phyloP scores from a whole-genome alignment of 2,113 vertebrate genomes.

The Colinus virginianus region DNA sequence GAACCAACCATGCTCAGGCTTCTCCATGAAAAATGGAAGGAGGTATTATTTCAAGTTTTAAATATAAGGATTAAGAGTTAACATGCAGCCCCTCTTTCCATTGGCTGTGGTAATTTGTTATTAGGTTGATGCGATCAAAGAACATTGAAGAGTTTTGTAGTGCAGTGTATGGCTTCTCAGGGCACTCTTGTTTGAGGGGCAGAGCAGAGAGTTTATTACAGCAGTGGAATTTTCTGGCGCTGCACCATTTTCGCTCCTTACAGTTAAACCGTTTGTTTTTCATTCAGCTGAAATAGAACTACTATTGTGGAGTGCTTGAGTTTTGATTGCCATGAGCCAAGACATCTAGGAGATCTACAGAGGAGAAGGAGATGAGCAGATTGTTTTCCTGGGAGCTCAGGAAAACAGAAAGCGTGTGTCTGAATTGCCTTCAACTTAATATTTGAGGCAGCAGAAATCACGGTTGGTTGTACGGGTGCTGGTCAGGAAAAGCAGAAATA shows the following conservation, averaged over 20 bases:
- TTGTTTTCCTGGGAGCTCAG: background rate
- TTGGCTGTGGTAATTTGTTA: background rate
- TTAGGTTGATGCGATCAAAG: background rate
- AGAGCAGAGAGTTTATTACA: background rate
- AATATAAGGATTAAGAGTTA: slow-evolving; percentile 5
- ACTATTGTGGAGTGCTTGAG: background rate
- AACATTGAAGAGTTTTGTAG: background rate
- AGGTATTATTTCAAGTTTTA: slow-evolving; percentile 6
- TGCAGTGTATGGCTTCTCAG: background rate
- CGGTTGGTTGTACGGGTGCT: background rate
- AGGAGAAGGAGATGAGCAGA: background rate
- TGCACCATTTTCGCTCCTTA: background rate
- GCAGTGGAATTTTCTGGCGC: background rate
- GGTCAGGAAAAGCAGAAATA: background rate
- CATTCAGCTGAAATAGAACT: background rate
- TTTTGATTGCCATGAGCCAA: background rate
- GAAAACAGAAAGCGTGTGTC: background rate
- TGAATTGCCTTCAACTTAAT: background rate
- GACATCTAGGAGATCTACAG: background rate
- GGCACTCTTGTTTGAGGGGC: background rate
- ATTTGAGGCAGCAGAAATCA: background rate
- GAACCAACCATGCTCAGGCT: background rate
- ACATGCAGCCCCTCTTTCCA: background rate
- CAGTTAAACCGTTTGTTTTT: background rate
- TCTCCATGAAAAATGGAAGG: background rate